phyloP scores from a whole-genome alignment of 2,113 vertebrate genomes.

The Oryzias javanicus region DNA sequence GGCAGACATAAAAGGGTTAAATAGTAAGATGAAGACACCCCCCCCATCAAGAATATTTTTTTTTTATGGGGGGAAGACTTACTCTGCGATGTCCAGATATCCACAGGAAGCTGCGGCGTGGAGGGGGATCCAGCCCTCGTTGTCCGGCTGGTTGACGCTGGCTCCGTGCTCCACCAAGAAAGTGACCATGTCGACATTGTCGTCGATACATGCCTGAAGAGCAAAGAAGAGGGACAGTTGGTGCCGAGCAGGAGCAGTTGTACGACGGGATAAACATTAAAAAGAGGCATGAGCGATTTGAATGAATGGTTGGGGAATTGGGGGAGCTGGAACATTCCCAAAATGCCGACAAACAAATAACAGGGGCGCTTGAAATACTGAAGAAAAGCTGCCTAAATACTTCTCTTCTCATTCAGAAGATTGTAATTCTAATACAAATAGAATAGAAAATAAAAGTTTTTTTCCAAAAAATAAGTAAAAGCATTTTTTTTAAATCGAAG shows the following conservation, averaged over 20 bases:
- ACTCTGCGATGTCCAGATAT: constrained; percentile 99
- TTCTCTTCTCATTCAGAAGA: no score
- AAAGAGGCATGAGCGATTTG: constrained; percentile 11
- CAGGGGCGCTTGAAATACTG: constrained; percentile 54
- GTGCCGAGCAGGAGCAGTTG: not conserved
- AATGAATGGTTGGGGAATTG: constrained; percentile 37
- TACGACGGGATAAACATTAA: not conserved
- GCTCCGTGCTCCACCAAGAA: constrained; percentile 98
- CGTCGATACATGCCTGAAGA: constrained; percentile 95
- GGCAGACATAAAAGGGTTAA: no score
- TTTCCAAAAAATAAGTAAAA: no score
- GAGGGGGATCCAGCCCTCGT: constrained; percentile 99
- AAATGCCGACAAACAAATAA: constrained; percentile 55
- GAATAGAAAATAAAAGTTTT: no score
- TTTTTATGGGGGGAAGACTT: constrained; percentile 63
- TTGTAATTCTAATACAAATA: no score
- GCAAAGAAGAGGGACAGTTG: constrained; percentile 1
- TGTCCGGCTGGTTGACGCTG: constrained; percentile 98
- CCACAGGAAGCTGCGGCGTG: constrained; percentile 98
- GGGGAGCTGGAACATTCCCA: constrained; percentile 49
- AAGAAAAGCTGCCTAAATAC: no score
- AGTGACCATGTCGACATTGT: constrained; percentile 99
- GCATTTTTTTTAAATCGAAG: no score
- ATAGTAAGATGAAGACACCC: no score
- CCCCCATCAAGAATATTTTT: no score